Conservation (phyloP, 2,113 vertebrate genomes). For the Leptosomus discolor region DNA sequence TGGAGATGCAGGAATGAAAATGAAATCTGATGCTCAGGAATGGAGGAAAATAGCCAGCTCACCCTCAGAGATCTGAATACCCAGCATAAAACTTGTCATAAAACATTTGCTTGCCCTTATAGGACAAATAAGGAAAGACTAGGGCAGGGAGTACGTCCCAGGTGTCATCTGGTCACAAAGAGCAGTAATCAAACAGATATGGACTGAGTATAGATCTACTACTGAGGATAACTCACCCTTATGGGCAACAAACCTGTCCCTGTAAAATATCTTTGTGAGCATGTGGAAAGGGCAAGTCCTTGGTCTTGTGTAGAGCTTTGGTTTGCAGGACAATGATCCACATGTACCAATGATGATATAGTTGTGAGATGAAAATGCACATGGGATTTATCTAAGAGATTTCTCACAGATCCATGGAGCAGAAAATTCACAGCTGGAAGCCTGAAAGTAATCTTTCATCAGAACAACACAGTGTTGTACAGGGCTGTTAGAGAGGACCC, state of each 20-base stretch:
- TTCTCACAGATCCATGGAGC: constrained; percentile 46
- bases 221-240: background rate
- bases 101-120: background rate
- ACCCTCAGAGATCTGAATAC: background rate
- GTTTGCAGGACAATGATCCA: background rate
- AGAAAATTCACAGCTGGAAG: background rate
- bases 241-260: background rate
- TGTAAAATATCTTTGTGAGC: background rate
- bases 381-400: background rate
- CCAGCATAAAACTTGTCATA: too few relatives aligned
- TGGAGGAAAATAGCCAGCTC: background rate
- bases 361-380: background rate
- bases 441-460: background rate
- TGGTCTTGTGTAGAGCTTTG: background rate
- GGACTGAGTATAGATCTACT: background rate
- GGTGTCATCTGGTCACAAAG: background rate
- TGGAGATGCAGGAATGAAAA: background rate
- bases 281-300: background rate
- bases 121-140: background rate
- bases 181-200: background rate
- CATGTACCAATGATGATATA: background rate
- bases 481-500: background rate
- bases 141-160: background rate
- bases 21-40: background rate
- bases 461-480: constrained; percentile 36